phyloP scores from a whole-genome alignment of 2,113 vertebrate genomes.

The Colius striatus region DNA sequence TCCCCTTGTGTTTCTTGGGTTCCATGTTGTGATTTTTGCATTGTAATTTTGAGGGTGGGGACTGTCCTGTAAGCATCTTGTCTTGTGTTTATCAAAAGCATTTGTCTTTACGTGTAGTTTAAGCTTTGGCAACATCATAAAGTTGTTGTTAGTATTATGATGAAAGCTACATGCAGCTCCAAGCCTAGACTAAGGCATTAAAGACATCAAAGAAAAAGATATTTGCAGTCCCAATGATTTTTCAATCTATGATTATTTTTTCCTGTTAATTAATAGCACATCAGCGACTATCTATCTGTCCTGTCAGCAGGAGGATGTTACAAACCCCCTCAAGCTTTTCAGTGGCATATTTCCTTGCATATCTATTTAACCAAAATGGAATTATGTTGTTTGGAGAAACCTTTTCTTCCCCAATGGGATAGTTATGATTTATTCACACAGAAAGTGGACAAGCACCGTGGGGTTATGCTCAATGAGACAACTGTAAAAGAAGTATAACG shows the following conservation, averaged over 20 bases:
- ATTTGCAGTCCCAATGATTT: background rate
- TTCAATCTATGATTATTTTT: background rate
- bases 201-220: background rate
- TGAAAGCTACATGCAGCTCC: background rate
- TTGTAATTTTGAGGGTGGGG: background rate
- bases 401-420: background rate
- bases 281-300: background rate
- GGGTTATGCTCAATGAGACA: background rate
- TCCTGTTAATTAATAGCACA: slow-evolving; percentile 27
- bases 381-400: slow-evolving; percentile 23
- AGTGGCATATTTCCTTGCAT: slow-evolving; percentile 18
- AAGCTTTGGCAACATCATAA: background rate
- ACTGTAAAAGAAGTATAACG: background rate
- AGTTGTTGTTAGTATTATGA: background rate
- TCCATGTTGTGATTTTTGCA: background rate
- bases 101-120: background rate
- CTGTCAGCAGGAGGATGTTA: slow-evolving; percentile 27
- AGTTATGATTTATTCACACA: slow-evolving; percentile 3
- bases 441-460: background rate
- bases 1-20: background rate
- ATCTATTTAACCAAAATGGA: background rate
- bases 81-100: background rate
- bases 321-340: background rate
- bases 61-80: too few species aligned
- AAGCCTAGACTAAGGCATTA: background rate